Base-by-base conservation (phyloP, 2,113 vertebrate genomes). In the Promerops cafer region DNA sequence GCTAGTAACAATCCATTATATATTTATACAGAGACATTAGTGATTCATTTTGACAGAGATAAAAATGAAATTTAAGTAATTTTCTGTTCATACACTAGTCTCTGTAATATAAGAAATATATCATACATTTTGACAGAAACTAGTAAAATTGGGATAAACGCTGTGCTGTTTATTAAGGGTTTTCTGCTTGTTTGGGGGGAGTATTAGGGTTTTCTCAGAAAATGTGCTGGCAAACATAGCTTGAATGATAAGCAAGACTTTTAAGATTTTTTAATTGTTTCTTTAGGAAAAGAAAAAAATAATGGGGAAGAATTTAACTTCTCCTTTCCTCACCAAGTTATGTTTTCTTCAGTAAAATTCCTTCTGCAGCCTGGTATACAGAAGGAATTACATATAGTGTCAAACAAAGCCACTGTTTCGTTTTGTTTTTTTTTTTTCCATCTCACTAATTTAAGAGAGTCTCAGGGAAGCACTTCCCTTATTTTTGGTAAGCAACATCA, bases 11-110 rank as follows among this genome's bases (percentile, higher is more conserved):
- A 56, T 80, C 40, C 7, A 53, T 56, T 63, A 85, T 31, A 87
- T 59, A 94, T 86, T 94, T 93, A 92, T 70, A n/a, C 5, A 80
- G 66, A 83, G 5, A 37, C 6, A 9, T 69, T 37, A 50, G 16
- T 93, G 37, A 92, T 87, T 87, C 69, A 84, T 66, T 26, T 60
- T 95, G 74, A 64, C n/a, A 24, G 31, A 66, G 10, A 39, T 75
- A 81, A 79, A 92, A 88, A 68, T 61, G 19, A 90, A 95, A 75
- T 81, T 13, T 0, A 22, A 57, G 31, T 80, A 39, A 85, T 90
- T 69, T 95, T 82, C n/a, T 56, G 16, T 60, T 40, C 8, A 21
- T 53, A 10, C 4, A 8, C 57, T 63, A 27, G 11, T 47, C 22
- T 75, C 35, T 45, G 3, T 19, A 92, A 47, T 69, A n/a, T 31